Percentiles rank a stretch among this genome's conserved stretches.
Conservation (phyloP, 2,797 vertebrate species). For the Sebastes baramenuke region DNA sequence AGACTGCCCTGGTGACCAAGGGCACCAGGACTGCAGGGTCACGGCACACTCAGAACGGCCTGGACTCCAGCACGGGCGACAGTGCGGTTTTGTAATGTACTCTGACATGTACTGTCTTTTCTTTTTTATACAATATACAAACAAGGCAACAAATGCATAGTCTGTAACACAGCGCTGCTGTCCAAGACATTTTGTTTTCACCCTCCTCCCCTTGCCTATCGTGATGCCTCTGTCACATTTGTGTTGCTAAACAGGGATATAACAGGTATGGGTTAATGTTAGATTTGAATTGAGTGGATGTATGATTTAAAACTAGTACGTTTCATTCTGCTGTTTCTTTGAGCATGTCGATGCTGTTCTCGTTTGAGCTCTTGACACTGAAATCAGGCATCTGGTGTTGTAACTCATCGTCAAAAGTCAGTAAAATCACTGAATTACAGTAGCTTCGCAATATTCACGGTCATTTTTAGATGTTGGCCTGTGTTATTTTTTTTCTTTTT, state of each 20-base stretch:
- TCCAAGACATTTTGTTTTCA: constrained; percentile 85
- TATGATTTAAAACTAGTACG: constrained; percentile 86
- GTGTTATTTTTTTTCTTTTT: constrained; percentile 77
- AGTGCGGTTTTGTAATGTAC: constrained; percentile 79
- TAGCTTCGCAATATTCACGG: constrained; percentile 78
- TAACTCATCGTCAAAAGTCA: constrained; percentile 86
- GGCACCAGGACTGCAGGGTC: constrained; percentile 96
- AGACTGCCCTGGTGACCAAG: constrained; percentile 91
- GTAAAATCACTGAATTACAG: constrained; percentile 81
- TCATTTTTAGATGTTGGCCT: constrained; percentile 91
- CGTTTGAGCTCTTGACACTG: constrained; percentile 78
- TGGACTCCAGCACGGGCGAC: constrained; percentile 87
- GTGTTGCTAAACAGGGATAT: constrained; percentile 85
- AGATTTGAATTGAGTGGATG: constrained; percentile 85
- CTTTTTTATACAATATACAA: constrained; percentile 71
- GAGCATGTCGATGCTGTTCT: constrained; percentile 82
- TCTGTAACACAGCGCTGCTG: constrained; percentile 90
- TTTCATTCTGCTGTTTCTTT: constrained; percentile 77
- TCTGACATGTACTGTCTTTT: constrained; percentile 72
- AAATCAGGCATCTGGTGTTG: constrained; percentile 80
- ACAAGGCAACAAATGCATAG: constrained; percentile 85
- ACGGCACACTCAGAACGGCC: constrained; percentile 96
- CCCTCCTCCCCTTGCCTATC: constrained; percentile 80
- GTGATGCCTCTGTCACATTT: constrained; percentile 93
- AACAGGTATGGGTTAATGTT: constrained; percentile 83